Conservation (phyloP, 2,888 invertebrate genomes). For the Coenonympha glycerion region DNA sequence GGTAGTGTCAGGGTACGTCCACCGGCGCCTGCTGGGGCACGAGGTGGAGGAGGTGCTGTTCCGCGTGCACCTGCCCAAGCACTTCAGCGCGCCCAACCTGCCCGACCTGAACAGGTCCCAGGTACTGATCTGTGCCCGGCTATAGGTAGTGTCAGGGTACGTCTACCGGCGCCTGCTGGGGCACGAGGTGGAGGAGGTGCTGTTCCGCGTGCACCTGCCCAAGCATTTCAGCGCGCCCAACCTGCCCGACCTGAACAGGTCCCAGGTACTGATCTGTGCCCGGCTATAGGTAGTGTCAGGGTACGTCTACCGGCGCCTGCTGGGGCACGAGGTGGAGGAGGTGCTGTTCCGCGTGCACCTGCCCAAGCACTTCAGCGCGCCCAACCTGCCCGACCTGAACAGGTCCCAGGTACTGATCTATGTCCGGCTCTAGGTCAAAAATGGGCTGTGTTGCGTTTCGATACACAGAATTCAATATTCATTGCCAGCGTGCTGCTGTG, state of each 20-base stretch:
- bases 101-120: conserved; percentile 99
- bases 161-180: conserved; percentile 98
- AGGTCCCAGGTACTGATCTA: conserved; percentile 84
- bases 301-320: conserved; percentile 96
- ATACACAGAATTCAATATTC: no score
- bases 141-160: conserved; percentile 88
- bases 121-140: conserved; percentile 46
- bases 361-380: conserved; percentile 98
- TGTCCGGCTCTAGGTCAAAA: neutral
- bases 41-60: conserved; percentile 95
- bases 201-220: conserved; percentile 93
- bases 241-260: conserved; percentile 97
- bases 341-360: conserved; percentile 92
- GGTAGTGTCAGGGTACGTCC: conserved; percentile 96
- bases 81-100: conserved; percentile 97
- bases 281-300: conserved; percentile 82
- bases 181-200: conserved; percentile 93
- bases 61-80: conserved; percentile 93
- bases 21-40: conserved; percentile 95
- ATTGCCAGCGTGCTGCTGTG: no score
- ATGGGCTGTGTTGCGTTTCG: no score
- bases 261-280: conserved; percentile 78
- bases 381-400: conserved; percentile 97
- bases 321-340: conserved; percentile 97
- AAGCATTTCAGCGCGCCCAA: conserved; percentile 98